Evolutionary conservation across 2,113 vertebrate genomes (phyloP), one percentile per base, ranked within the genome.

Genomic region (Uropsilus gracilis): DNA sequence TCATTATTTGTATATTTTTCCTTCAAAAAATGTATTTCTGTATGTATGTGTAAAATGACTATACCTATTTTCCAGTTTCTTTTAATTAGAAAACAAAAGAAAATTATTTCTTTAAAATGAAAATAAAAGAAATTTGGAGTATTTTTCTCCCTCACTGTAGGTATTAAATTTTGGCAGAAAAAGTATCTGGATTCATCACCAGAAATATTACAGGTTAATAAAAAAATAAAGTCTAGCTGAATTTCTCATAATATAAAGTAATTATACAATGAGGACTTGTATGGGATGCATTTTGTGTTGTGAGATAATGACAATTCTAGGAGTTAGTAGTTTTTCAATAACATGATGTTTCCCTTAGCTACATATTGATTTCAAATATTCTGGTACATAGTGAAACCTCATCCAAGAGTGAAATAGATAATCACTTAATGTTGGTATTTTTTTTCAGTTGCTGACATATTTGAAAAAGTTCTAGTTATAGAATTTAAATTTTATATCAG

Each of bases 261-360:
- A 6, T 20, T 39, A 61, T 91, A 81, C 4, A 10, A 17, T 91
- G 37, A 88, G 17, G 66, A 2, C 30, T 94, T 20, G 68, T 32
- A 42, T 82, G 46, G 53, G 91, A 91, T 94, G 93, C 7, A 86
- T 37, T 92, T 89, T 53, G 59, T 77, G 48, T 4, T 48, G 20
- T 95, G 94, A 92, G 84, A 82, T 76, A 86, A 78, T 92, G 50
- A 78, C 72, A 90, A 59, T 86, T 95, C 34, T 86, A 95, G 64
- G 1, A 2, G 46, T 76, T 94, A 69, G 57, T 76, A 26, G 0
- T 85, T 97, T 95, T 97, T 91, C 88, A 89, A 14, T 93, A 91
- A 96, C 30, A 37, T 13, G 22, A 64, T 75, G 34, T 87, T 82
- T 89, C 94, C 63, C 95, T 94, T 86, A 95, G 16, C 71, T 17